These are phyloP conservation scores for Porphyrio hochstetteri DNA, from an alignment of 2,113 vertebrate genomes.

Conservation along the genomic window DNA sequence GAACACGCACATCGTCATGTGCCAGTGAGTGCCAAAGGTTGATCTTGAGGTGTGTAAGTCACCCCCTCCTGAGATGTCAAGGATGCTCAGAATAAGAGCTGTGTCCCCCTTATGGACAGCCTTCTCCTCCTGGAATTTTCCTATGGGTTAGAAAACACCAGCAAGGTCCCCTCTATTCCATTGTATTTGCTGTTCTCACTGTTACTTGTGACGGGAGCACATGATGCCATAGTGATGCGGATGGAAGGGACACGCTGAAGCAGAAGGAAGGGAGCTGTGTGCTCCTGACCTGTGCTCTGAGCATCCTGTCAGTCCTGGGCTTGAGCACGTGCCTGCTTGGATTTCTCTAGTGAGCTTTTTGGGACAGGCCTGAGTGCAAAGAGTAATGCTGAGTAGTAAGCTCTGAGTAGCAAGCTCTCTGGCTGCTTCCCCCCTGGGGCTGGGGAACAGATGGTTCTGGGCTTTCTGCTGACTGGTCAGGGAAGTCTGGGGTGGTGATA, in stretches of 20 bases:
- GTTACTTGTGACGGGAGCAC: neutral
- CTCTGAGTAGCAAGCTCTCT: neutral
- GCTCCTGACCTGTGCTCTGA: neutral
- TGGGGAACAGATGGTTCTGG: neutral
- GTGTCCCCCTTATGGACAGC: neutral
- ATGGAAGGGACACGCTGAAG: neutral
- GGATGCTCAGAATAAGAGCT: neutral
- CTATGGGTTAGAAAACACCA: neutral
- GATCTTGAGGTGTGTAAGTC: neutral
- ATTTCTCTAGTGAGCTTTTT: neutral
- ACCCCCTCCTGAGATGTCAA: neutral
- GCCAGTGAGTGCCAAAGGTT: neutral
- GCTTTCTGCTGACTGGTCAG: neutral
- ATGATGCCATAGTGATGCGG: neutral
- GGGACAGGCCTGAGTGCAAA: neutral
- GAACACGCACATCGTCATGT: accelerated
- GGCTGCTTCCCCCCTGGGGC: neutral
- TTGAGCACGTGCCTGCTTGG: accelerated
- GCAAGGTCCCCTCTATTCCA: neutral
- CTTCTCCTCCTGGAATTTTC: neutral
- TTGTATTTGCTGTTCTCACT: neutral
- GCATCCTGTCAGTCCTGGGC: neutral
- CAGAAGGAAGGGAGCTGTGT: neutral
- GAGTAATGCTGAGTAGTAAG: neutral
- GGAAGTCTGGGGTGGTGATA: neutral